These are phyloP conservation scores for Nipponacmea schrenckii DNA, from an alignment of 2,888 invertebrate genomes.

Conservation along the genomic window DNA sequence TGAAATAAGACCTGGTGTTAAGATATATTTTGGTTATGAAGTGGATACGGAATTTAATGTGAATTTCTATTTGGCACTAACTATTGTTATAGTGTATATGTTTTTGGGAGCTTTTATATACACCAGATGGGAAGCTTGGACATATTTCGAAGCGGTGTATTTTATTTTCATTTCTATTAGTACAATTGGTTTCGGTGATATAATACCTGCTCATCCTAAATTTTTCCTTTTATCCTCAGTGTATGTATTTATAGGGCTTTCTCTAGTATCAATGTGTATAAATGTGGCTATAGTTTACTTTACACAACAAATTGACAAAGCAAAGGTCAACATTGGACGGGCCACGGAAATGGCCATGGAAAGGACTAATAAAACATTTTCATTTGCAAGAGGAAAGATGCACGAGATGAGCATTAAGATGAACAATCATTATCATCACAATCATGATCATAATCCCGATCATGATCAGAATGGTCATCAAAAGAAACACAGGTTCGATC, in stretches of 20 bases:
- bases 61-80: conserved; percentile 87
- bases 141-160: conserved; percentile 93
- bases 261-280: conserved; percentile 96
- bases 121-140: conserved; percentile 77
- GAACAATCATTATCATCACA: no score
- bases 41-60: conserved; percentile 86
- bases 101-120: conserved; percentile 85
- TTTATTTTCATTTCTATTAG: conserved; percentile 97
- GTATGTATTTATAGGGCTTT: conserved; percentile 92
- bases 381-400: conserved; percentile 36
- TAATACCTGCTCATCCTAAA: conserved; percentile 86
- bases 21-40: conserved; percentile 39
- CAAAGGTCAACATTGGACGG: conserved; percentile 46
- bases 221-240: conserved; percentile 91
- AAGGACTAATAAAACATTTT: conserved; percentile 21
- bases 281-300: conserved; percentile 79
- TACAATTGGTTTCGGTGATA: conserved; percentile 96
- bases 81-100: conserved; percentile 86
- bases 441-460: no score
- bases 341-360: conserved; percentile 31
- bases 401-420: conserved; percentile 29
- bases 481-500: no score
- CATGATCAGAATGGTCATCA: no score
- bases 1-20: conserved; percentile 15
- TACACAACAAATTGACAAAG: conserved; percentile 45